Percentiles rank a stretch among this genome's conserved stretches.
These are phyloP conservation scores for Drosophila recens DNA, from an alignment of 2,888 invertebrate genomes.

Conservation along the genomic window DNA sequence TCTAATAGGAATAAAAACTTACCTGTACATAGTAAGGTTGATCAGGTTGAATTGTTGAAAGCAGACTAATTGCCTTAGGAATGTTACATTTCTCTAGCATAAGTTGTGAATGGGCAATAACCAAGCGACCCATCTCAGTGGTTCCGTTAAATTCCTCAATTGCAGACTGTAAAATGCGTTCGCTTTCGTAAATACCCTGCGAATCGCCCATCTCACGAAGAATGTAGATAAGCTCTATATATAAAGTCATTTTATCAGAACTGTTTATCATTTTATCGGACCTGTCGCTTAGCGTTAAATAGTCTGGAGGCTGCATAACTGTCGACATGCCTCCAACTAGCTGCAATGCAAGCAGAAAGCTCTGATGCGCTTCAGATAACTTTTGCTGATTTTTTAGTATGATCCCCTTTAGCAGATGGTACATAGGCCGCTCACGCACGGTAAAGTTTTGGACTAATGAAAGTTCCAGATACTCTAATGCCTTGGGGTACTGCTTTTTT, in stretches of 20 bases:
- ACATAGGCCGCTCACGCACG: conserved; percentile 95
- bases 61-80: conserved; percentile 92
- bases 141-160: conserved; percentile 90
- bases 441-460: conserved; percentile 97
- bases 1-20: conserved; percentile 51
- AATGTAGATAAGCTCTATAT: conserved; percentile 92
- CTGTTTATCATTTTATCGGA: conserved; percentile 85
- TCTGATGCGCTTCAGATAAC: conserved; percentile 90
- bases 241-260: conserved; percentile 94
- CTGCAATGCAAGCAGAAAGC: conserved; percentile 91
- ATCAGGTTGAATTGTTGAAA: conserved; percentile 91
- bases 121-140: conserved; percentile 93
- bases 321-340: conserved; percentile 86
- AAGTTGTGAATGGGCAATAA: conserved; percentile 94
- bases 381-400: conserved; percentile 92
- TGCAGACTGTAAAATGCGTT: conserved; percentile 91
- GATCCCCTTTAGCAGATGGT: conserved; percentile 94
- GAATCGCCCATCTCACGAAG: conserved; percentile 64
- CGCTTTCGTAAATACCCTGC: conserved; percentile 89
- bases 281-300: conserved; percentile 16
- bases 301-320: conserved; percentile 36
- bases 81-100: conserved; percentile 92
- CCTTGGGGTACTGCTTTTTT: conserved; percentile 90
- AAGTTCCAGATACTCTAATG: conserved; percentile 94
- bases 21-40: conserved; percentile 93